These are phyloP conservation scores for Brenthis hecate DNA, from an alignment of 2,888 invertebrate genomes.

Conservation along the genomic window DNA sequence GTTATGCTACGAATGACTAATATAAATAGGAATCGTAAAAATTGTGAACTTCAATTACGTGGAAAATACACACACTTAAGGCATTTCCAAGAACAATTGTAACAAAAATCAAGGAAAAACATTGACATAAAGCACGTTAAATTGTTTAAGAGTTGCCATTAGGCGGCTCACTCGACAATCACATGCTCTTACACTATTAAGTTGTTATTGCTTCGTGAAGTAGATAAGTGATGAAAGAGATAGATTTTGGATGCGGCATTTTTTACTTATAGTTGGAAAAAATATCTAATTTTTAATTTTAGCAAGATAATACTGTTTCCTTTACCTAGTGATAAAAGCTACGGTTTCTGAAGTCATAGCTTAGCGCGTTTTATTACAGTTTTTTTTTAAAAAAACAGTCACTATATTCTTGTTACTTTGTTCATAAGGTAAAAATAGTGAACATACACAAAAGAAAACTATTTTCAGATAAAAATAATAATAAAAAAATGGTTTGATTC, in stretches of 20 bases:
- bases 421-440: too few species aligned
- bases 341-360: too few species aligned
- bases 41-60: conserved; percentile 10
- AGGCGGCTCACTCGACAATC: conserved; percentile 62
- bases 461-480: too few species aligned
- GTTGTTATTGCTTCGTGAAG: conserved; percentile 67
- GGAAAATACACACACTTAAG: conserved; percentile 21
- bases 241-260: conserved; percentile 20
- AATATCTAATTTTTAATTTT: too few species aligned
- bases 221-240: conserved; percentile 33
- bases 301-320: too few species aligned
- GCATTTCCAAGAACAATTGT: conserved; percentile 25
- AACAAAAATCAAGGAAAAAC: conserved; percentile 42
- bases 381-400: too few species aligned
- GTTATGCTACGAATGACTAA: background rate
- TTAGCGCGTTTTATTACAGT: too few species aligned
- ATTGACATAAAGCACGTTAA: conserved; percentile 56
- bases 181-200: conserved; percentile 73
- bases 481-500: too few species aligned
- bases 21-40: background rate
- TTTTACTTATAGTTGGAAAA: background rate
- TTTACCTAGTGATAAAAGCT: too few species aligned
- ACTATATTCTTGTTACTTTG: too few species aligned
- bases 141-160: conserved; percentile 71
- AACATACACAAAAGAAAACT: too few species aligned